Base-by-base conservation (phyloP, 2,888 invertebrate genomes). In the Drosophila cognata region DNA sequence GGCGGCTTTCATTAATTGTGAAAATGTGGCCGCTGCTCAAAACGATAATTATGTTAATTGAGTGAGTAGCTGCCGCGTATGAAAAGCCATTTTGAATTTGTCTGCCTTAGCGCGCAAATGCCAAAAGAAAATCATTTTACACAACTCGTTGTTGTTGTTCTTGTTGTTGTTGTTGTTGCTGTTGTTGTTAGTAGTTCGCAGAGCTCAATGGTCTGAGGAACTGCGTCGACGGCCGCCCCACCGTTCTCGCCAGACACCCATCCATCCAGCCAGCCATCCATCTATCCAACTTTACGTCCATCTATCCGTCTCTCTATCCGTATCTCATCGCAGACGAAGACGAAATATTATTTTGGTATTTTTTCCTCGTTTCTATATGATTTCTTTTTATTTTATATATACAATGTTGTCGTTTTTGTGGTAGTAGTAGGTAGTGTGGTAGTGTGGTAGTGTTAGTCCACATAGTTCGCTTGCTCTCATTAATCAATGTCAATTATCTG, bases 401-500 rank as follows among this genome's bases (percentile, higher is more conserved):
- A 46, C 46, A 46, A 46, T 25, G 46, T 25, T 46, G 46, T 25
- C 46, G 46, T 4, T 46, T 46, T 8, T 25, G 46, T 33, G 33
- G 33, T 33, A 11, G 33, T 31, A 8, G 7, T 31, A 7, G 29
- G 29, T 29, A 29, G 28, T n/a, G 48, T 28, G n/a, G n/a, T n/a
- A 8, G 7, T 31, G 29, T 29, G 29, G 29, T 29, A 29, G 28
- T n/a, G 48, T 28, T 28, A 53, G 25, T 68, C n/a, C 33, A 21
- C 25, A 52, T 63, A 58, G 56, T 61, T 60, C 62, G 84, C 81
- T 82, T 82, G 81, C 87, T 87, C 91, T 91, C 91, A 91, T 91
- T 91, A 91, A 91, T 91, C 91, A 91, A 91, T 91, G 91, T 91
- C 91, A 91, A 91, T 91, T 91, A 91, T 85, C 87, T 87, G 82